Base-by-base conservation (phyloP, 2,888 invertebrate genomes). In the Hoplodrina blanda region DNA sequence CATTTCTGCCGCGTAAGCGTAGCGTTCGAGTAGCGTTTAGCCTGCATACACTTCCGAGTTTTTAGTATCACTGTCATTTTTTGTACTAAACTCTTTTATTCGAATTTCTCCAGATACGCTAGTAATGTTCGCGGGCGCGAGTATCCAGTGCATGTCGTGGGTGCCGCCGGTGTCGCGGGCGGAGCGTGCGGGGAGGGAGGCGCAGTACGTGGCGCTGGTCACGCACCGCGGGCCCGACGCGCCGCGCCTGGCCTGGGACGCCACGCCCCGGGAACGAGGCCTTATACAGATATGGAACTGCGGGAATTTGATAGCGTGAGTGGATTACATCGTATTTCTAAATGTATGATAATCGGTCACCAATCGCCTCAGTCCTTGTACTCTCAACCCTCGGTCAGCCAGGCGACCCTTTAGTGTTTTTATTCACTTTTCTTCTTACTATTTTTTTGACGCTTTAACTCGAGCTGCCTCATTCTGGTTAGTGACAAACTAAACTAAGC, bases 211-310 rank as follows among this genome's bases (percentile, higher is more conserved):
- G 61, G 97, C 97, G 6, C 93, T 97, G n/a, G 93, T 96, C 57
- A 91, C 96, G 15, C 96, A 97, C 84, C 90, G 90, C 15, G 91
- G 92, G 37, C 91, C 95, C 77, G 97, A 97, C 82, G 85, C 86
- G n/a, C 95, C 95, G 52, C 96, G 97, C 72, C 80, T 87, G 8
- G 85, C 72, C 30, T 82, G 94, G 46, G 91, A 94, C 37, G 85
- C 92, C 37, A 88, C 90, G 10, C 92, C 93, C 69, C 66, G 80
- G 1, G 96, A 96, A 61, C 91, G 94, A 5, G 96, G 96, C n/a
- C 86, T 97, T 4, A 93, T 98, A 83, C 98, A 98, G 90, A 96
- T 98, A 81, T 98, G 98, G 98, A 96, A 97, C 85, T 95, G 96
- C 66, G 97, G 96, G 0, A 82, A 89, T 13, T 75, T 94, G 96